Percentiles rank a stretch among this genome's conserved stretches.
Evolutionary conservation across 1,140 invertebrate genomes (phyloP).

Genomic region (Euwallacea fornicatus): DNA sequence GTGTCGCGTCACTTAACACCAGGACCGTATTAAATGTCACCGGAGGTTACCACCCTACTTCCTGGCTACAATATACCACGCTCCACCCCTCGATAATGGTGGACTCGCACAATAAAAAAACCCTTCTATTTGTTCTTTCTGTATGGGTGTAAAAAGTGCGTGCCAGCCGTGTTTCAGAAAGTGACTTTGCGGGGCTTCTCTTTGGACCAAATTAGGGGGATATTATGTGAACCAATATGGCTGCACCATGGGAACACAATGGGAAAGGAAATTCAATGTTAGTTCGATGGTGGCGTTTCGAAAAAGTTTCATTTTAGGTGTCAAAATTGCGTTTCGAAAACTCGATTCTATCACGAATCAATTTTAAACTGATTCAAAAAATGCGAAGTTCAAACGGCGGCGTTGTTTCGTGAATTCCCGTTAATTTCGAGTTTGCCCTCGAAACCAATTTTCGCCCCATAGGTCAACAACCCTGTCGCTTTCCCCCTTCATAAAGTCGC

Average conservation of each 20-base stretch:
- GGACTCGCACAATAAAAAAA: too few species aligned
- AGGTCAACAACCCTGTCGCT: slow-evolving; percentile 10
- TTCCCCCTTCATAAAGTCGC: slow-evolving; percentile 3
- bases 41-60: slow-evolving; percentile 4
- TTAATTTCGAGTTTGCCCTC: too few species aligned
- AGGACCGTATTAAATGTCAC: slow-evolving; percentile 1
- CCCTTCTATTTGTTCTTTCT: background rate
- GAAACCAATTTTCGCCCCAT: too few species aligned
- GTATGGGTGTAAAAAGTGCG: slow-evolving; percentile 1
- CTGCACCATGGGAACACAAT: background rate
- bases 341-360: too few species aligned
- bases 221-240: background rate
- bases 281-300: too few species aligned
- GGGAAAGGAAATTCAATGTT: too few species aligned
- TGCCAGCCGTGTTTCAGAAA: background rate
- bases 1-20: background rate
- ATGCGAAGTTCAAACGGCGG: too few species aligned
- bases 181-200: background rate
- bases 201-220: background rate
- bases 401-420: too few species aligned
- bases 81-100: background rate
- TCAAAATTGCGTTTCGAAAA: too few species aligned
- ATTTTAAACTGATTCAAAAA: too few species aligned
- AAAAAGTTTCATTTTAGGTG: too few species aligned
- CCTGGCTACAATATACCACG: background rate